Evolutionary conservation across 2,888 invertebrate species (phyloP), one percentile per base, ranked within the genome.

Genomic region (Leuctra nigra): DNA sequence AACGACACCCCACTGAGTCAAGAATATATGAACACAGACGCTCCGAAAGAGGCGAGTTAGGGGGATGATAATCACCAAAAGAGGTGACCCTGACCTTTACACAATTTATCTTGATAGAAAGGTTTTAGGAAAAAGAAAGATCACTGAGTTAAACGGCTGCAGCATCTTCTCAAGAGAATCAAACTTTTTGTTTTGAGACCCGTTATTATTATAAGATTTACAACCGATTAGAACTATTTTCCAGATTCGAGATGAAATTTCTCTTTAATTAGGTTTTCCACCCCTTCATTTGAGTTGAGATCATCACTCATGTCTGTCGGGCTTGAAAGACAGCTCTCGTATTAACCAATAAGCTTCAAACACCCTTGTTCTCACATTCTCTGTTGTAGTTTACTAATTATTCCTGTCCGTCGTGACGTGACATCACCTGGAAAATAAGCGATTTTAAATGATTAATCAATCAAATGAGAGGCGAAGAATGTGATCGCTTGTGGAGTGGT

Each of bases 51-150:
- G 46, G 23, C 20, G 46, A 14, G 46, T 46, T 46, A 22, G 23
- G 24, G 46, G 46, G 46, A 46, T 22, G 46, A 46, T 46, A 46
- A 46, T 46, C 46, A 22, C 22, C 46, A 4, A 14, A 22, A 46
- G 23, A 46, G 23, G 46, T 20, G 24, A 22, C 22, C 46, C 22
- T 46, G 46, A 46, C 46, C 46, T 46, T n/a, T 9, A 22, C 46
- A 13, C 23, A 18, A 46, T 46, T 23, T 22, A 46, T 46, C 46
- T n/a, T n/a, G n/a, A n/a, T n/a, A n/a, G n/a, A n/a, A n/a, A n/a
- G n/a, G n/a, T n/a, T n/a, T n/a, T n/a, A n/a, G n/a, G n/a, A n/a
- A n/a, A n/a, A n/a, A n/a, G n/a, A n/a, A n/a, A n/a, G n/a, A n/a
- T n/a, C n/a, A n/a, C n/a, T n/a, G n/a, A n/a, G n/a, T n/a, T n/a